phyloP scores from a whole-genome alignment of 2,888 invertebrate genomes.

The Myopa testacea region DNA sequence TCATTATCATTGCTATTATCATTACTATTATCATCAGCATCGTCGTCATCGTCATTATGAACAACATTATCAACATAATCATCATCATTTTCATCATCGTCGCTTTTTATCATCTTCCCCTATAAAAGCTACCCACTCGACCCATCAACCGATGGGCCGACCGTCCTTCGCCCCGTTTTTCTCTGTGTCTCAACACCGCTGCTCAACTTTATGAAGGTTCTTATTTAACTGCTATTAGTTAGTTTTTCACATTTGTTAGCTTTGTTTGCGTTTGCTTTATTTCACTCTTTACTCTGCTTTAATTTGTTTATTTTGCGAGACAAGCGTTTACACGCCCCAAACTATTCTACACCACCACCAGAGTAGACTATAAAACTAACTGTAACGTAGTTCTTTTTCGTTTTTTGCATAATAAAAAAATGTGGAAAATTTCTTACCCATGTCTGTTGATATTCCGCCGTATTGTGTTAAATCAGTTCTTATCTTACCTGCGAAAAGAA shows the following conservation, averaged over 20 bases:
- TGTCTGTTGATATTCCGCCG: constrained; percentile 67
- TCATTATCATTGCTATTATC: background rate
- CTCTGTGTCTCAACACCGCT: background rate
- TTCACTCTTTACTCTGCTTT: constrained; percentile 5
- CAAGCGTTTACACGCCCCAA: background rate
- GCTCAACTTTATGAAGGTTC: background rate
- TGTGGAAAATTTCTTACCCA: constrained; percentile 66
- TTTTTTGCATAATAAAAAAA: constrained; percentile 50
- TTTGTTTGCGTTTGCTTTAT: background rate
- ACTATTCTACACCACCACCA: constrained; percentile 37
- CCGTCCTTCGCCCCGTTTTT: no score
- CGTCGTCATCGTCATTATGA: background rate
- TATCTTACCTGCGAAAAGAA: constrained; percentile 63
- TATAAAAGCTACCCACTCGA: no score
- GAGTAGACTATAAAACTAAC: background rate
- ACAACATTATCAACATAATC: background rate
- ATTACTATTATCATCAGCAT: background rate
- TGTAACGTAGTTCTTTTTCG: background rate
- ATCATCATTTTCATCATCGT: background rate
- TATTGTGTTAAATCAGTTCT: constrained; percentile 67
- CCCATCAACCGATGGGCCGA: no score
- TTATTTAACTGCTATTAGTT: background rate
- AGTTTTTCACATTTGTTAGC: no score
- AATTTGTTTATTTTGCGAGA: constrained; percentile 13
- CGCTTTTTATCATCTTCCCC: background rate